Conservation (phyloP, 2,797 vertebrate species). For the Diplodus puntazzo region DNA sequence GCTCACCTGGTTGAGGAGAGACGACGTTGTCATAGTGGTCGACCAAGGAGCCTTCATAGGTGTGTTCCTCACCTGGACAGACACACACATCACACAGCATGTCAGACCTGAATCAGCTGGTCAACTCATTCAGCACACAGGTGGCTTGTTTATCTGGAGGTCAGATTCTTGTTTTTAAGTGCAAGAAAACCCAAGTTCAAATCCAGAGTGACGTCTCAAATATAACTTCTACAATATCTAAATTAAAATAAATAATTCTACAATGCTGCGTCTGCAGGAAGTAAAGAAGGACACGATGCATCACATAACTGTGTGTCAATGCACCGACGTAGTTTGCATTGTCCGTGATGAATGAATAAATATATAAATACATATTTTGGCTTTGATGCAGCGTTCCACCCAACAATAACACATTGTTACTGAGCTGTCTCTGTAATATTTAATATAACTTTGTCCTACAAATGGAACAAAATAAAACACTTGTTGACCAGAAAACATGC, state of each 20-base stretch:
- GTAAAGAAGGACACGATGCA: not conserved
- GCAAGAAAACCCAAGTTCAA: slow-evolving; percentile 86
- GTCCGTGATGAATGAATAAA: no score
- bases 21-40: slow-evolving; percentile 68
- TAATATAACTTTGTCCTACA: not conserved
- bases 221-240: not conserved
- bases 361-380: no score
- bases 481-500: not conserved
- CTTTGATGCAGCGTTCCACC: no score
- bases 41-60: slow-evolving; percentile 77
- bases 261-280: not conserved
- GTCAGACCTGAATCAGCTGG: not conserved
- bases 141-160: slow-evolving; percentile 18
- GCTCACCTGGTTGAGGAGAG: slow-evolving; percentile 77
- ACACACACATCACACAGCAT: not conserved
- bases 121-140: rapidly evolving
- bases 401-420: no score
- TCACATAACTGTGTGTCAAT: no score
- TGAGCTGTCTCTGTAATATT: not conserved
- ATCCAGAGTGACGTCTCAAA: slow-evolving; percentile 68
- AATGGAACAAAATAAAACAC: not conserved
- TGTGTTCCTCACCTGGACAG: slow-evolving; percentile 78
- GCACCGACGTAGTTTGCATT: no score
- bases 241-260: not conserved
- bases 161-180: slow-evolving; percentile 51